Conservation (phyloP, 2,888 invertebrate species). For the Nymphalis urticae region DNA sequence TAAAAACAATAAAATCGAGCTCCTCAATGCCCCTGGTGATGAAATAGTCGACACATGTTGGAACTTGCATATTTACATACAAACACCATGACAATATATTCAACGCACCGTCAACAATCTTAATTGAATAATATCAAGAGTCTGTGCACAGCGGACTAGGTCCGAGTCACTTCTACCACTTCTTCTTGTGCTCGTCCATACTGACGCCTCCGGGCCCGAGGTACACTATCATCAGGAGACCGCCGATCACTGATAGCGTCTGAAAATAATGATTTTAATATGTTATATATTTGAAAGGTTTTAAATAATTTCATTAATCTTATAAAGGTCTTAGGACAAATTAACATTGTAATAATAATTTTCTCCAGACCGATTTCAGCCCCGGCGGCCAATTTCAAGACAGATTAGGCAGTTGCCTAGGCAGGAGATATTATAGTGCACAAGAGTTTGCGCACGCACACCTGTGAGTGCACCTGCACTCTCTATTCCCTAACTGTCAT, state of each 20-base stretch:
- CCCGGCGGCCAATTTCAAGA: no score
- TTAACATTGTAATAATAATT: no score
- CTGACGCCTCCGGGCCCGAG: conserved; percentile 99
- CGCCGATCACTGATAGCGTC: conserved; percentile 99
- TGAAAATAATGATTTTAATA: conserved; percentile 82
- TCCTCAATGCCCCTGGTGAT: conserved; percentile 11
- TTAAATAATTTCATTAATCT: no score
- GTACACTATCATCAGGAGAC: conserved; percentile 98
- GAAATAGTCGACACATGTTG: conserved; percentile 6
- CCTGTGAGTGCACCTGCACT: no score
- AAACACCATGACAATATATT: conserved; percentile 21
- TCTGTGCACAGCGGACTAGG: conserved; percentile 32
- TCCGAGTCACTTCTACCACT: conserved; percentile 86
- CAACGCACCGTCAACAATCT: conserved; percentile 34
- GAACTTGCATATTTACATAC: conserved; percentile 37
- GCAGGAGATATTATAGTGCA: no score
- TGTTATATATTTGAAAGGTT: background rate
- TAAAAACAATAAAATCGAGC: conserved; percentile 15
- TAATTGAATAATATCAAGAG: conserved; percentile 30
- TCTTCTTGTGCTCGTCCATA: conserved; percentile 99
- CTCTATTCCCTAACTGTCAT: no score
- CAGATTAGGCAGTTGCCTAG: no score
- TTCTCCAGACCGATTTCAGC: no score
- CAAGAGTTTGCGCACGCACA: no score
- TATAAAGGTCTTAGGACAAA: no score